phyloP scores from a whole-genome alignment of 2,888 invertebrate genomes.

The Phengaris alcon region DNA sequence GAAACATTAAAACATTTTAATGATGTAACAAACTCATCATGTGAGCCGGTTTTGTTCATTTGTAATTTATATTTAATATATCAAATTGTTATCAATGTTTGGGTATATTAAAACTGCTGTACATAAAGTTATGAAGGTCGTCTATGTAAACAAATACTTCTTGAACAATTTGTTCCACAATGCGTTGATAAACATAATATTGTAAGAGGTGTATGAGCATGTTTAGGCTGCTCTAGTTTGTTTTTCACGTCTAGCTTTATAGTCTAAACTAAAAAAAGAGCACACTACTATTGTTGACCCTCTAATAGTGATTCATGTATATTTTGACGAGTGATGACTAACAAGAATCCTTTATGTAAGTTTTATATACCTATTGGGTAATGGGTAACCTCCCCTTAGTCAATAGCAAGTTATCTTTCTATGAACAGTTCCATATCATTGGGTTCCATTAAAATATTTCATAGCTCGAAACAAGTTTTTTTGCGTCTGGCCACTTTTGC shows the following conservation, averaged over 20 bases:
- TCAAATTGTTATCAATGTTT: not conserved
- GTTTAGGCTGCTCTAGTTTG: not conserved
- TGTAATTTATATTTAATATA: not conserved
- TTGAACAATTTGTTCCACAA: conserved; percentile 15
- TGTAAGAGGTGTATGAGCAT: not conserved
- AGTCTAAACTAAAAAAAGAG: not conserved
- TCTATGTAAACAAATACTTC: conserved; percentile 9
- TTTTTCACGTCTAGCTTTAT: not conserved
- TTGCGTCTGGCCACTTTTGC: too few relatives aligned
- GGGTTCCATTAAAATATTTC: too few relatives aligned
- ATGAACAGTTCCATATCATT: not conserved
- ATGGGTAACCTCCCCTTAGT: not conserved
- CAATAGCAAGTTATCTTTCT: not conserved
- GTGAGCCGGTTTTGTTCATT: not conserved
- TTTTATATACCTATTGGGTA: not conserved
- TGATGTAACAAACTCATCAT: not conserved
- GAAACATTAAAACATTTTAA: not conserved
- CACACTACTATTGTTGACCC: not conserved
- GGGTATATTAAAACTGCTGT: not conserved
- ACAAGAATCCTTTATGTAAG: not conserved
- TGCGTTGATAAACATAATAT: not conserved
- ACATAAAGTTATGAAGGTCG: not conserved
- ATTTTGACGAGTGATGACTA: conserved; percentile 10
- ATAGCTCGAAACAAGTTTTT: too few relatives aligned
- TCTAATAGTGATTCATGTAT: conserved; percentile 8